Evolutionary conservation across 2,888 invertebrate species (phyloP).

Genomic region (Carabus problematicus): DNA sequence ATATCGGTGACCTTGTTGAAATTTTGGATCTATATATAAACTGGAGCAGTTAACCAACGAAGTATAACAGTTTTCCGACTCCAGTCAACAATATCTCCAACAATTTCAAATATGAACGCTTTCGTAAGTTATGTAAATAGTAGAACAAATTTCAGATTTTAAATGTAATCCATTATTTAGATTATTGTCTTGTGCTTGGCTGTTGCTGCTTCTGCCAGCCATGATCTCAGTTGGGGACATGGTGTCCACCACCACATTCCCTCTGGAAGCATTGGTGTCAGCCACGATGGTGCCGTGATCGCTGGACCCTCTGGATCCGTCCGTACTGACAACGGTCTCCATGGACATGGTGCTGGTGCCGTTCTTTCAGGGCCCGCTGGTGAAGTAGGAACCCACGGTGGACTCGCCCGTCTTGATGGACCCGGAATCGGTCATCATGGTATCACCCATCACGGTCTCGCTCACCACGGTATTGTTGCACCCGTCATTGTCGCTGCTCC

Average conservation of each 20-base stretch:
- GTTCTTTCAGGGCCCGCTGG: conserved; percentile 32
- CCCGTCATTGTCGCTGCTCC: conserved; percentile 45
- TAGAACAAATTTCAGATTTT: no score
- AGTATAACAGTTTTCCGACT: no score
- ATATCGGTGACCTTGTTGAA: no score
- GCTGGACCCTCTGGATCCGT: conserved; percentile 45
- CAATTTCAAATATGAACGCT: no score
- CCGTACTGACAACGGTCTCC: conserved; percentile 31
- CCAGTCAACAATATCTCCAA: no score
- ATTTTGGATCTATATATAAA: no score
- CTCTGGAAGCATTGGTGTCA: conserved; percentile 27
- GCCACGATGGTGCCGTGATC: conserved; percentile 44
- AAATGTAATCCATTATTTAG: no score
- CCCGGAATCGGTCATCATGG: conserved; percentile 26
- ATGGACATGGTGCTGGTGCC: conserved; percentile 31
- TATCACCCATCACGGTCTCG: conserved; percentile 6
- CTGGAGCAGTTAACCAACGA: no score
- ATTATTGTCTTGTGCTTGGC: neutral
- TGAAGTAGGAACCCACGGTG: conserved; percentile 34
- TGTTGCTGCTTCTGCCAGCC: conserved; percentile 41
- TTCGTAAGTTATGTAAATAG: no score
- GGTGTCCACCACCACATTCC: conserved; percentile 44
- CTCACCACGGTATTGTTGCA: conserved; percentile 12
- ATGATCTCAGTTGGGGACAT: conserved; percentile 49
- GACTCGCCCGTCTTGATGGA: conserved; percentile 28